Conservation (phyloP, 2,888 invertebrate genomes). For the Ormyrus labotus region DNA sequence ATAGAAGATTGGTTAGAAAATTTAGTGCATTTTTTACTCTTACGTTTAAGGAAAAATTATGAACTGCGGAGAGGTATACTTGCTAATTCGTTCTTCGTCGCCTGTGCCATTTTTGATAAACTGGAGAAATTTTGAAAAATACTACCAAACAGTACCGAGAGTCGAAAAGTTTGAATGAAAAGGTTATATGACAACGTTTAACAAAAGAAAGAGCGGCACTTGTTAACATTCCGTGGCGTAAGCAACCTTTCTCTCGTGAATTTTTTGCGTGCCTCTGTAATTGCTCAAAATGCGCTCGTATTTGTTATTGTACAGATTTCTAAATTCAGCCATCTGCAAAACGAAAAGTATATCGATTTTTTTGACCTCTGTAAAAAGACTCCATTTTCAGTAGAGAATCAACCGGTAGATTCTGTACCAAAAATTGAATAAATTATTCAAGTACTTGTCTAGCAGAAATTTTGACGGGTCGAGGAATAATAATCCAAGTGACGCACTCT, state of each 20-base stretch:
- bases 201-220: constrained; percentile 5
- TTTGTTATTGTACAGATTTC: constrained; percentile 76
- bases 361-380: background rate
- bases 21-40: no score
- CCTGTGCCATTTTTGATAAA: constrained; percentile 17
- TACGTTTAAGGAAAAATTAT: no score
- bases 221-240: constrained; percentile 9
- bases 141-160: no score
- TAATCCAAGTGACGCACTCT: constrained; percentile 68
- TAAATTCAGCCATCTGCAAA: constrained; percentile 78
- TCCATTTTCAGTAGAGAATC: background rate
- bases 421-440: background rate
- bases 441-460: constrained; percentile 65
- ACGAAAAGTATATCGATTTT: background rate
- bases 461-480: constrained; percentile 62
- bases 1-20: no score
- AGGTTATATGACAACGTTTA: constrained; percentile 7
- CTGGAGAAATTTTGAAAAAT: constrained; percentile 15
- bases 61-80: constrained; percentile 5
- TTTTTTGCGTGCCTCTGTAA: constrained; percentile 77
- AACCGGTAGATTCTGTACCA: background rate
- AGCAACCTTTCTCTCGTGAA: constrained; percentile 61
- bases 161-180: background rate
- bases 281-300: constrained; percentile 77
- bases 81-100: constrained; percentile 47